Conservation (phyloP, 2,797 vertebrate species). For the Lutjanus campechanus region DNA sequence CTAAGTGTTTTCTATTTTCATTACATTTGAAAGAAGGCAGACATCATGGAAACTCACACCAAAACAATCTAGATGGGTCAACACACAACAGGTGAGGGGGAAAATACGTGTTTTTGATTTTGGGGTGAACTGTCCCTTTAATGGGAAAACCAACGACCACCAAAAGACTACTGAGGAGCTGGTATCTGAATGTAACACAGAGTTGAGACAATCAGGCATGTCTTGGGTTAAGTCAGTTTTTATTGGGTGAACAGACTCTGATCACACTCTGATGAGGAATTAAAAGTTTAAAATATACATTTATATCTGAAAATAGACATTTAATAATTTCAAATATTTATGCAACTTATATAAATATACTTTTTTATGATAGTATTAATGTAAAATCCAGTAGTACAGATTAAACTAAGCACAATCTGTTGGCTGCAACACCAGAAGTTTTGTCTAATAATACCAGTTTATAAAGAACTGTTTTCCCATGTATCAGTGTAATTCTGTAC, state of each 20-base stretch:
- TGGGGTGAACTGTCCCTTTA: too few relatives aligned
- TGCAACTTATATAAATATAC: conserved; percentile 60
- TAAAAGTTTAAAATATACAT: conserved; percentile 39
- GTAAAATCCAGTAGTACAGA: conserved; percentile 24
- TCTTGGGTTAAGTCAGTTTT: conserved; percentile 50
- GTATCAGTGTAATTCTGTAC: conserved; percentile 29
- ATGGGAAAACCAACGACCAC: background rate
- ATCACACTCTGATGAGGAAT: conserved; percentile 22
- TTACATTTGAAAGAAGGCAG: too few relatives aligned
- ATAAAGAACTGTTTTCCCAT: conserved; percentile 15
- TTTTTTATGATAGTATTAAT: conserved; percentile 15
- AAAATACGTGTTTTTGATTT: too few relatives aligned
- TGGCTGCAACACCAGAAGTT: conserved; percentile 20
- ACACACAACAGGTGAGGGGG: too few relatives aligned
- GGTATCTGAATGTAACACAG: background rate
- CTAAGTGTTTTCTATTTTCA: too few relatives aligned
- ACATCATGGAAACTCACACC: too few relatives aligned
- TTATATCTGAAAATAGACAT: conserved; percentile 35
- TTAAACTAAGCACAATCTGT: conserved; percentile 26
- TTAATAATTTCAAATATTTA: conserved; percentile 44
- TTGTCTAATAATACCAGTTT: conserved; percentile 21
- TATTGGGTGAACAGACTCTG: conserved; percentile 65
- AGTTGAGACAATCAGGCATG: background rate
- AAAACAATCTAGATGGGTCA: too few relatives aligned
- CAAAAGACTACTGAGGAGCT: conserved; percentile 14